phyloP scores from a whole-genome alignment of 2,888 invertebrate genomes.

The Neoitamus cyanurus region DNA sequence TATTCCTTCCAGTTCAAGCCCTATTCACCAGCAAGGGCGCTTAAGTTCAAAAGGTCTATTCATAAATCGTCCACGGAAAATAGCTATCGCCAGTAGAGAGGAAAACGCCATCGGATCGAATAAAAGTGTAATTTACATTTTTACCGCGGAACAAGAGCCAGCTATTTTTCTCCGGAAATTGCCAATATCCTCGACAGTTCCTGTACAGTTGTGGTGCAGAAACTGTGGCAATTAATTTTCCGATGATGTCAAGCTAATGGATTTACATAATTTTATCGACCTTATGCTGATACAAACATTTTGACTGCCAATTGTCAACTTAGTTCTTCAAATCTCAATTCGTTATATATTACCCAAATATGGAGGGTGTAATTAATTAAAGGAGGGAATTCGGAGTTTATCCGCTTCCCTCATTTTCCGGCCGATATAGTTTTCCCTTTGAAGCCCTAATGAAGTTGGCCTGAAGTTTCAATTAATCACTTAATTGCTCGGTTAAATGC shows the following conservation, averaged over 20 bases:
- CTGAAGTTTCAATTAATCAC: neutral
- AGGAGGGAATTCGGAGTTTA: neutral
- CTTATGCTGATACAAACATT: neutral
- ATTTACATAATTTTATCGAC: neutral
- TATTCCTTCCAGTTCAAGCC: neutral
- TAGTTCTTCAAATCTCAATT: neutral
- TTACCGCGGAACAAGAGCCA: neutral
- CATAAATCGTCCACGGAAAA: neutral
- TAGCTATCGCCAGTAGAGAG: neutral
- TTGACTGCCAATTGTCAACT: neutral
- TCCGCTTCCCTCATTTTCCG: neutral
- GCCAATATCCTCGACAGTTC: neutral
- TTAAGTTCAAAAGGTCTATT: neutral
- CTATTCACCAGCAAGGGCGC: neutral
- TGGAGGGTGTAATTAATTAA: neutral
- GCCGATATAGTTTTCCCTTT: neutral
- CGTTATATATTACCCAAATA: neutral
- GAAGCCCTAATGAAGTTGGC: neutral
- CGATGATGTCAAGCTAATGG: neutral
- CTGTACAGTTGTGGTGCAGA: neutral
- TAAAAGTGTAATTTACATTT: slow-evolving; percentile 8
- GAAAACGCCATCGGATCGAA: neutral
- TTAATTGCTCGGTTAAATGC: neutral
- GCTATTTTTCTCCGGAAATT: neutral
- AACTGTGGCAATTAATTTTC: neutral